Conservation (phyloP, 1,140 invertebrate genomes). For the Globodera rostochiensis region DNA sequence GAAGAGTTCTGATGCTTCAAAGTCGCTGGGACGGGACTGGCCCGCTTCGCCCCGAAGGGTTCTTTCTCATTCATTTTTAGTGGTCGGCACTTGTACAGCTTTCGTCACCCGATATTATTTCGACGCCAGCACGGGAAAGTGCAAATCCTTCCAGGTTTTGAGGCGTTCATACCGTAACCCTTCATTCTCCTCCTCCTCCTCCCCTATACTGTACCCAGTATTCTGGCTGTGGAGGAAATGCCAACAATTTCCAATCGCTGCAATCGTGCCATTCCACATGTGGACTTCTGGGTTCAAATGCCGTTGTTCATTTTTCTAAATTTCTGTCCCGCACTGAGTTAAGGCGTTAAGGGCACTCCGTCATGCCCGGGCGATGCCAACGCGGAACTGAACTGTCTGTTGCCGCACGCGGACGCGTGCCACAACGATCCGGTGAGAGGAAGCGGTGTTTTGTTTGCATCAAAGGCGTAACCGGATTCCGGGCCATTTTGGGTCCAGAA, state of each 20-base stretch:
- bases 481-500: too few relatives aligned
- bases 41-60: too few relatives aligned
- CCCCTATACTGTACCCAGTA: slow-evolving; percentile 1
- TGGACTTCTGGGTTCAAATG: slow-evolving; percentile 35
- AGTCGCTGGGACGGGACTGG: too few relatives aligned
- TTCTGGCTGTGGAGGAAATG: slow-evolving; percentile 44
- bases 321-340: slow-evolving; percentile 9
- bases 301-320: background rate
- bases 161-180: slow-evolving; percentile 12
- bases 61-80: background rate
- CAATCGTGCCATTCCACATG: slow-evolving; percentile 50
- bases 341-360: slow-evolving; percentile 49
- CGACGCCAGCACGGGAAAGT: slow-evolving; percentile 41
- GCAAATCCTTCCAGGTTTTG: slow-evolving; percentile 51
- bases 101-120: slow-evolving; percentile 55
- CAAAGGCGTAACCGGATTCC: too few relatives aligned
- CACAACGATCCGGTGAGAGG: slow-evolving; percentile 48
- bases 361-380: slow-evolving; percentile 50
- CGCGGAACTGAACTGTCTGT: slow-evolving; percentile 44
- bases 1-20: too few relatives aligned
- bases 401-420: slow-evolving; percentile 48
- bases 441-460: background rate
- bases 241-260: slow-evolving; percentile 52
- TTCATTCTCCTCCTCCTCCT: background rate
- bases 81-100: slow-evolving; percentile 46